A percentile compares a stretch with the other conserved stretches of the same genome.
These are phyloP conservation scores for Metallyticus violacea DNA, from an alignment of 2,888 invertebrate species.

Conservation along the genomic window DNA sequence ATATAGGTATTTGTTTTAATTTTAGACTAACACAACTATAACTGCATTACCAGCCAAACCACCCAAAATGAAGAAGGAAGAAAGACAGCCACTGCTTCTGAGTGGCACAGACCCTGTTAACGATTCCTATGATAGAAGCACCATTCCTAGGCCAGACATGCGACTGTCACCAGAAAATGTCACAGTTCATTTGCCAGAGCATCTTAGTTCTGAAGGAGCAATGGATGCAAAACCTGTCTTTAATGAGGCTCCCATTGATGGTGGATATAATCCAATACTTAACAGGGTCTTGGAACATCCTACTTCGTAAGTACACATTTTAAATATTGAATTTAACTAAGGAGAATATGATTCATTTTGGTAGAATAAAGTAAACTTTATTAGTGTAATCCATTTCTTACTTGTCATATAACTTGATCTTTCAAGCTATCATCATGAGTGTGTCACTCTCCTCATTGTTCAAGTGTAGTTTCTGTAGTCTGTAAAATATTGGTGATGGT, in stretches of 20 bases:
- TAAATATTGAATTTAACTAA: too few species aligned
- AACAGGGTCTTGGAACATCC: slow-evolving; percentile 73
- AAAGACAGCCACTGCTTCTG: slow-evolving; percentile 64
- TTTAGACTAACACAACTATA: neutral
- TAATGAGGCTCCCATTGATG: slow-evolving; percentile 23
- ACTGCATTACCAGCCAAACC: neutral
- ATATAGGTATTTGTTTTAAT: neutral
- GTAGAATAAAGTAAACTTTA: too few species aligned
- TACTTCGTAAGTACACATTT: slow-evolving; percentile 71
- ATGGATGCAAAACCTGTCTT: slow-evolving; percentile 38
- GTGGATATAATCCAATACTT: slow-evolving; percentile 57
- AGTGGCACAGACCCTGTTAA: slow-evolving; percentile 35
- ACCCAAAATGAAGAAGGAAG: slow-evolving; percentile 49
- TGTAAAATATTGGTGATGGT: too few species aligned
- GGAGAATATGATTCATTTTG: too few species aligned
- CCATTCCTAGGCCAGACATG: slow-evolving; percentile 43
- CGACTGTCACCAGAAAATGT: slow-evolving; percentile 49
- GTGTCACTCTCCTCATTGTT: too few species aligned
- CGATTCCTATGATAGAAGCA: slow-evolving; percentile 36
- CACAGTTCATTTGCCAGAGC: slow-evolving; percentile 43
- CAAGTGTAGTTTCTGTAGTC: too few species aligned
- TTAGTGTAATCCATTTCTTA: too few species aligned
- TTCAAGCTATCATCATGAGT: too few species aligned
- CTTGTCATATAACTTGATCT: too few species aligned
- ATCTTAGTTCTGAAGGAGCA: slow-evolving; percentile 32